Conservation (phyloP, 2,797 vertebrate genomes). For the Rhinogobio ventralis region DNA sequence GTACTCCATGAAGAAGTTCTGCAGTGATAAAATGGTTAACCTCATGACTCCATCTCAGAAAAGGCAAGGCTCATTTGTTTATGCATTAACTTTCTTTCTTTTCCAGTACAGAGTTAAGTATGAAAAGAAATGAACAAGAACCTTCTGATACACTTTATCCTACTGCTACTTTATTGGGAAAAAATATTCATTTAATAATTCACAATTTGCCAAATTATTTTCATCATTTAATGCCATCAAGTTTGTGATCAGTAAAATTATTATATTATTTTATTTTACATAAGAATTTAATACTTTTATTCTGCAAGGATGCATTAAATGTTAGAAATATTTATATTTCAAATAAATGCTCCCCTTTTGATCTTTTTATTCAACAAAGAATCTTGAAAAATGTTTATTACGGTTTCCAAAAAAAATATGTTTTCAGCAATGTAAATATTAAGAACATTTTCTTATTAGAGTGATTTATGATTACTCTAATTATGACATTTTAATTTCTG, state of each 20-base stretch:
- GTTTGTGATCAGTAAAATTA: background rate
- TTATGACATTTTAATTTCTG: too few species aligned
- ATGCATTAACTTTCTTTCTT: background rate
- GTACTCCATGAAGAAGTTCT: conserved; percentile 94
- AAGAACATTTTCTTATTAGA: too few species aligned
- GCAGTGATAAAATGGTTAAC: conserved; percentile 85
- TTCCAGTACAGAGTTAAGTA: background rate
- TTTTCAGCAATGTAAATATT: too few species aligned
- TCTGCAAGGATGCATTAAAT: background rate
- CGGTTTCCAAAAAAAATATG: too few species aligned
- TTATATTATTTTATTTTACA: background rate
- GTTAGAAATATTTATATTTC: background rate
- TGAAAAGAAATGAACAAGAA: background rate
- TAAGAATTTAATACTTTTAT: background rate
- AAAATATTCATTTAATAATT: background rate
- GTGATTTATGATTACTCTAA: too few species aligned
- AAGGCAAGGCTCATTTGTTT: conserved; percentile 75
- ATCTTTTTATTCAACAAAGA: background rate
- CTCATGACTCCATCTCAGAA: conserved; percentile 93
- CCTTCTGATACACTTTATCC: background rate
- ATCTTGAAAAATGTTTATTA: too few species aligned
- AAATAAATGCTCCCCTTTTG: background rate
- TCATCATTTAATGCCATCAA: background rate
- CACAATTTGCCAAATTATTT: background rate
- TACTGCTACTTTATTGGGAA: background rate